Conservation (phyloP, 2,113 vertebrate species). For the Chaenogobius annularis region DNA sequence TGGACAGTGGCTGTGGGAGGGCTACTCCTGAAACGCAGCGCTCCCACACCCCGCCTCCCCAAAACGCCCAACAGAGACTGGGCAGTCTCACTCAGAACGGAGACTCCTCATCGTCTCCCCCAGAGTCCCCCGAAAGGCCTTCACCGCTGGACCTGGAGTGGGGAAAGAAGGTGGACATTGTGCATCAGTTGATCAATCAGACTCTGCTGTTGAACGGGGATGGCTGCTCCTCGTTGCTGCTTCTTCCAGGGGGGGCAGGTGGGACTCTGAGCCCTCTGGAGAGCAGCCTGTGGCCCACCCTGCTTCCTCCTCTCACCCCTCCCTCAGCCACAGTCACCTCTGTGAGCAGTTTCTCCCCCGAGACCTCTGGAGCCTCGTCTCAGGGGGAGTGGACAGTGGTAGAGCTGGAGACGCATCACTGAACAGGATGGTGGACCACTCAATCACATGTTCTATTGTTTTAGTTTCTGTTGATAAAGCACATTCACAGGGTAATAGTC, state of each 20-base stretch:
- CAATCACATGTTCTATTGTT: not conserved
- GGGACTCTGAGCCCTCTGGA: slow-evolving; percentile 84
- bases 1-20: not conserved
- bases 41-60: slow-evolving; percentile 1
- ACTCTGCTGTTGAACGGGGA: slow-evolving; percentile 81
- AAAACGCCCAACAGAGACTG: slow-evolving; percentile 27
- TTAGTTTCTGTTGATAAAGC: not conserved
- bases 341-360: slow-evolving; percentile 89
- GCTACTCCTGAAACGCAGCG: not conserved
- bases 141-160: slow-evolving; percentile 75
- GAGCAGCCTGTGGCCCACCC: slow-evolving; percentile 85
- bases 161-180: slow-evolving; percentile 80
- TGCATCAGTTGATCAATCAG: slow-evolving; percentile 89
- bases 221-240: slow-evolving; percentile 65
- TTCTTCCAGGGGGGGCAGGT: slow-evolving; percentile 67
- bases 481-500: not conserved
- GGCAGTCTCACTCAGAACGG: slow-evolving; percentile 18
- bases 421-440: not conserved
- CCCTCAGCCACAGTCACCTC: slow-evolving; percentile 89
- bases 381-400: slow-evolving; percentile 93
- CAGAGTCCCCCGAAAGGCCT: slow-evolving; percentile 47
- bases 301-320: slow-evolving; percentile 85
- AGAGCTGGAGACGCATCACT: slow-evolving; percentile 91
- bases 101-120: slow-evolving; percentile 20
- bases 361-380: slow-evolving; percentile 80